Base-by-base conservation (phyloP, 1,140 invertebrate genomes). In the Varroa destructor region DNA sequence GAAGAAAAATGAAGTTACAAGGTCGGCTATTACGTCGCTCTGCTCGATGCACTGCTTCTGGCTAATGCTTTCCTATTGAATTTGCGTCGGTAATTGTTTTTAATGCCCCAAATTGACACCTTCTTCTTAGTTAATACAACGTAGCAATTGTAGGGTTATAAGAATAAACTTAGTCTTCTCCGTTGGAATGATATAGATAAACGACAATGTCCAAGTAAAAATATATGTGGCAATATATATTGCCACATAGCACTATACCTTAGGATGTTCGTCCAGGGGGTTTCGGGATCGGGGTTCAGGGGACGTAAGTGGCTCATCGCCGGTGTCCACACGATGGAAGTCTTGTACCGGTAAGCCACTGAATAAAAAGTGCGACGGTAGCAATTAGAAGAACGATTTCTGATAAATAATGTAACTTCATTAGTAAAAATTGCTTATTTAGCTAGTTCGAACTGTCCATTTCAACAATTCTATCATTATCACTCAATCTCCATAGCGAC, bases 251-350 rank as follows among this genome's bases (percentile, higher is more conserved):
- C 25, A 25, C 25, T 25, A 37, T 37, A 67, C 61, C 61, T 67
- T 67, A 14, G 40, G 61, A 36, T 67, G 61, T 5, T 67, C 46
- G 61, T 67, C 61, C 14, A 67, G 10, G 12, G 37, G 46, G 8
- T 67, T 67, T 37, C 46, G 40, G 3, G 61, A 40, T 67, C 36
- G 10, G 12, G 61, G 40, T 8, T 67, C 40, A n/a, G 61, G 46
- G 2, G 61, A 67, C 40, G 61, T 67, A 14, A 67, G 61, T 2
- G 61, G 61, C 61, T 67, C 61, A 46, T 67, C 61, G 14, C 10
- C 61, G 2, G 46, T 40, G 36, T 40, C 37, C 12, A 67, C 61
- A 37, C 61, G 46, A 37, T 67, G 61, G 37, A 67, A 67, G 61
- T 67, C 61, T 67, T 67, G 61, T 8, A 67, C 40, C n/a, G 61